Conservation (phyloP, 2,888 invertebrate genomes). For the Gari tellinella region DNA sequence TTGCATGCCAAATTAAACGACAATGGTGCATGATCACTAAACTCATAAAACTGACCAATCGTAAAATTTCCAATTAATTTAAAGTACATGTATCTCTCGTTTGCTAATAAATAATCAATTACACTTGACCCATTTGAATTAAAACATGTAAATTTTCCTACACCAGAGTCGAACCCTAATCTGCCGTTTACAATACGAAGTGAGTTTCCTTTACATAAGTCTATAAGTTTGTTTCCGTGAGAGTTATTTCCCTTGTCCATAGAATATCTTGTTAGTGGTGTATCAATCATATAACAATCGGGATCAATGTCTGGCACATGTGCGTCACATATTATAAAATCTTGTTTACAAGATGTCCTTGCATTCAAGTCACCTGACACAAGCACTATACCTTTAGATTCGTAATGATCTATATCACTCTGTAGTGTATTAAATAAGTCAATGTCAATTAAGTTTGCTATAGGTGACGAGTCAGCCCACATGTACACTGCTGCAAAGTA, state of each 20-base stretch:
- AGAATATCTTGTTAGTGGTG: background rate
- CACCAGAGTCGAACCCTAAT: background rate
- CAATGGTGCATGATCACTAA: constrained; percentile 8
- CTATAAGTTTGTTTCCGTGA: constrained; percentile 3
- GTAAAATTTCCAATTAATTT: background rate
- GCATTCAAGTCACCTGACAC: constrained; percentile 38
- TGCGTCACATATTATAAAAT: constrained; percentile 5
- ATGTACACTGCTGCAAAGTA: constrained; percentile 5
- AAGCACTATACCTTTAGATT: constrained; percentile 21
- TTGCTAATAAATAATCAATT: constrained; percentile 10
- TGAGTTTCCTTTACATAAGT: constrained; percentile 7
- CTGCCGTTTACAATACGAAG: constrained; percentile 6
- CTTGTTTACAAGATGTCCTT: constrained; percentile 18
- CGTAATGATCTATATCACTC: constrained; percentile 19
- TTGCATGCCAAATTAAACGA: constrained; percentile 2
- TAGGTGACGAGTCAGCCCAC: constrained; percentile 22
- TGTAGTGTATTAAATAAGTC: constrained; percentile 30
- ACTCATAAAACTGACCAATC: constrained; percentile 5
- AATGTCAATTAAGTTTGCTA: constrained; percentile 13
- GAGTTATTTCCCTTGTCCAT: constrained; percentile 1
- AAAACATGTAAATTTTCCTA: constrained; percentile 11
- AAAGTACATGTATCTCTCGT: constrained; percentile 6
- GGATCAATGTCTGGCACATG: background rate
- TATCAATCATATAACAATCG: constrained; percentile 7
- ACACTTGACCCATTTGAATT: background rate